Percentiles rank a stretch among this genome's conserved stretches.
Conservation (phyloP, 2,888 invertebrate species). For the Aleiodes alternator region DNA sequence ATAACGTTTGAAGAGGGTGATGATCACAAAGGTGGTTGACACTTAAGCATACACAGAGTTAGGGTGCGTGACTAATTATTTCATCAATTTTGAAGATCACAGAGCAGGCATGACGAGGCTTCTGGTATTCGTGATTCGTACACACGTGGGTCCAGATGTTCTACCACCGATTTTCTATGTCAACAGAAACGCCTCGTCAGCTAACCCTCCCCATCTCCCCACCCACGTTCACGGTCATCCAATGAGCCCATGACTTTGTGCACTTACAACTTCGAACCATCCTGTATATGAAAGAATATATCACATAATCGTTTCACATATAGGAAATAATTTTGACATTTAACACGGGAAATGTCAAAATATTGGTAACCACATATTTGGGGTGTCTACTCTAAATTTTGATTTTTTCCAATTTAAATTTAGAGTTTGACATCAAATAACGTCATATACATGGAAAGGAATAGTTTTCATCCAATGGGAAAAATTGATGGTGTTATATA, state of each 20-base stretch:
- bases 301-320: too few relatives aligned
- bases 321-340: too few relatives aligned
- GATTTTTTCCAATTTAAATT: too few relatives aligned
- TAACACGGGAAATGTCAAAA: too few relatives aligned
- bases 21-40: conserved; percentile 27
- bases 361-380: too few relatives aligned
- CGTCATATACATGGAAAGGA: too few relatives aligned
- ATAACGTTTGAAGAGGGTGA: conserved; percentile 34
- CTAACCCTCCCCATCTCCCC: neutral
- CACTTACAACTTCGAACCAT: too few relatives aligned
- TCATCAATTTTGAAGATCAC: conserved; percentile 29
- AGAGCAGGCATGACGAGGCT: conserved; percentile 40
- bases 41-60: conserved; percentile 18
- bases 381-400: too few relatives aligned
- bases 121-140: conserved; percentile 48
- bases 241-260: neutral
- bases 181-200: conserved; percentile 47
- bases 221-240: neutral
- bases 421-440: too few relatives aligned
- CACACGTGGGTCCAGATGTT: conserved; percentile 50
- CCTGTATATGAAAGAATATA: too few relatives aligned
- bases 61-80: conserved; percentile 48
- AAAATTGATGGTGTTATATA: too few relatives aligned
- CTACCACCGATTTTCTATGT: conserved; percentile 40
- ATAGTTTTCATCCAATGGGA: too few relatives aligned